Base-by-base conservation (phyloP, 1,140 invertebrate genomes). In the Scaptomyza hsui region DNA sequence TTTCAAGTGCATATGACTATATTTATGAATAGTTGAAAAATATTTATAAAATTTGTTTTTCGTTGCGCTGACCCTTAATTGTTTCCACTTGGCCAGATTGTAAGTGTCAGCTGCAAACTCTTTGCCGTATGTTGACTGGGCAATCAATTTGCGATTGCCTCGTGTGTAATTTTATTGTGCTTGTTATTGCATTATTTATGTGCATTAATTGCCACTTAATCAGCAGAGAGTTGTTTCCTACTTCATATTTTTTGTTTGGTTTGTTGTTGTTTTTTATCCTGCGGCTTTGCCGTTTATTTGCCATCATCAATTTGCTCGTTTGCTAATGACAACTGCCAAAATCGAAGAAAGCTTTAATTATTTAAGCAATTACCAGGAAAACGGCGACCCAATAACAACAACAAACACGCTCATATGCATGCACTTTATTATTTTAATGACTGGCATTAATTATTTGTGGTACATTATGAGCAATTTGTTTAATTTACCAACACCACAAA, bases 401-500 rank as follows among this genome's bases (percentile, higher is more conserved):
- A 60, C 42, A 47, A 18, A 24, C 48, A 26, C 15, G 47, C 63
- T 65, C 81, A 79, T 74, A 86, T 86, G 69, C 47, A 15, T 37
- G 57, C 73, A 73, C 81, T 85, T 81, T 77, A 86, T 85, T 85
- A 68, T 85, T 85, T 85, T 85, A 85, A 85, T 85, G 81, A 77
- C 72, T 77, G 69, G 45, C 81, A 85, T 85, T 85, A 85, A 85
- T 85, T 85, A 85, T 85, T 86, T 77, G 81, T 62, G 64, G 81
- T 77, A 72, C 69, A 85, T 86, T 80, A 86, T 85, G 77, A 76
- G 77, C 81, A 77, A 71, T 86, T 80, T 80, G 69, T 80, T 76
- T 79, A 72, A 72, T 72, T 72, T 72, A 51, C 60, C 13, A 48
- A 44, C 49, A 48, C n/a, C 47, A 44, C 35, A 62, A 5, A 15